Conservation (phyloP, 2,113 vertebrate species). For the Solea solea region DNA sequence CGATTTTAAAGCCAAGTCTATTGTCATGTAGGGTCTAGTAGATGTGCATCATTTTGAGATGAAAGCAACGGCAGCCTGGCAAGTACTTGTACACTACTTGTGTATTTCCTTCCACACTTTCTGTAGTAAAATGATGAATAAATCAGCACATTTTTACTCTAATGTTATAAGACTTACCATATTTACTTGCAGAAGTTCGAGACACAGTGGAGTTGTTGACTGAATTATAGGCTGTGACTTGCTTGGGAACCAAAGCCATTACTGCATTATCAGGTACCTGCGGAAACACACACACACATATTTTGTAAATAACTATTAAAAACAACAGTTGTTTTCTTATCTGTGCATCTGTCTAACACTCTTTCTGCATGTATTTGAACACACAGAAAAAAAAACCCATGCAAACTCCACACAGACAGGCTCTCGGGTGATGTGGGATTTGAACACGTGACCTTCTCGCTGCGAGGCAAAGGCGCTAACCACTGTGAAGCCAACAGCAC, state of each 20-base stretch:
- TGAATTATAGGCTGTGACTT: conserved; percentile 96
- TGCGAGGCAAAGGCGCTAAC: too few species aligned
- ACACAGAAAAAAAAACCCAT: background rate
- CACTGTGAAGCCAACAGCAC: background rate
- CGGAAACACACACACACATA: conserved; percentile 2
- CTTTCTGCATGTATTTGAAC: background rate
- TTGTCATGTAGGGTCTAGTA: conserved; percentile 8
- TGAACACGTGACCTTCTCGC: too few species aligned
- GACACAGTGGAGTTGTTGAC: conserved; percentile 98
- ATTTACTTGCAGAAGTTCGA: conserved; percentile 96
- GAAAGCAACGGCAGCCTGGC: background rate
- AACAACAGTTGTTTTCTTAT: conserved; percentile 7
- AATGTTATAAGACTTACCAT: conserved; percentile 79
- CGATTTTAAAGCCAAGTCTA: conserved; percentile 28
- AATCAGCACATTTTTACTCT: too few species aligned
- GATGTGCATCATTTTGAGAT: background rate
- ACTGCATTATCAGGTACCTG: conserved; percentile 95
- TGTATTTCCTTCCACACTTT: background rate
- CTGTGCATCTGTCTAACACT: conserved; percentile 30
- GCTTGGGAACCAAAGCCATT: conserved; percentile 96
- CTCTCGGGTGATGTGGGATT: too few species aligned
- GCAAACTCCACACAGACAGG: too few species aligned
- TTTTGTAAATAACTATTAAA: conserved; percentile 19
- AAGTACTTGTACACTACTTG: background rate
- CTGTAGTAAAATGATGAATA: background rate